Conservation (phyloP, 2,888 invertebrate species). For the Cenopis cana region DNA sequence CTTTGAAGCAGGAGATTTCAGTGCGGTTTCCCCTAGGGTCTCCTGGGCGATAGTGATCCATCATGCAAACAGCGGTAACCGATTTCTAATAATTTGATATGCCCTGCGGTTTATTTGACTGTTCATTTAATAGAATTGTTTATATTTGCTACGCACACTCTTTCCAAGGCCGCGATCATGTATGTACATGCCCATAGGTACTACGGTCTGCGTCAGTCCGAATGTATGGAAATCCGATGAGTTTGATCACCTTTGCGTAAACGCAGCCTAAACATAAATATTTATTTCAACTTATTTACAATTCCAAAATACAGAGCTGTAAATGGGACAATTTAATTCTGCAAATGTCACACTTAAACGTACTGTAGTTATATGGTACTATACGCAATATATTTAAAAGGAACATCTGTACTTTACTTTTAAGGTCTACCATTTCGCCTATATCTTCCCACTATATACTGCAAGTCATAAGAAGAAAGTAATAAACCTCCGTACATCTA, state of each 20-base stretch:
- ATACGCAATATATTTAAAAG: not conserved
- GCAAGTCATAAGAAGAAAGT: conserved; percentile 44
- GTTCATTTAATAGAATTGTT: not conserved
- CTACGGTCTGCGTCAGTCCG: too few relatives aligned
- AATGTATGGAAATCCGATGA: too few relatives aligned
- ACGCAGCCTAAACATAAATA: too few relatives aligned
- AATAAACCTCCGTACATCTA: conserved; percentile 41
- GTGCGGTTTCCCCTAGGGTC: not conserved
- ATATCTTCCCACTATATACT: conserved; percentile 21
- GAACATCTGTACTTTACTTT: not conserved
- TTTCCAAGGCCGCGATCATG: too few relatives aligned
- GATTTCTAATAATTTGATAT: too few relatives aligned
- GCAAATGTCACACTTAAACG: not conserved
- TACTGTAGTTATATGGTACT: too few relatives aligned
- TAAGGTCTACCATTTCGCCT: conserved; percentile 1
- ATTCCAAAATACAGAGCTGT: not conserved
- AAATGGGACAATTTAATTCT: not conserved
- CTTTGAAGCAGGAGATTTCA: not conserved
- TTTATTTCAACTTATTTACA: not conserved
- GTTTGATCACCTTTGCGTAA: too few relatives aligned
- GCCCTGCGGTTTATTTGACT: not conserved
- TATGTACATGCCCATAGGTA: too few relatives aligned
- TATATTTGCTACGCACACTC: too few relatives aligned
- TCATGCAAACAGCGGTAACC: not conserved
- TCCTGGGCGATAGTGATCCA: not conserved